A percentile compares a stretch with the other conserved stretches of the same genome.
phyloP scores from a whole-genome alignment of 92 coral and sea anemone genomes.

The Zoanthus solanderi region DNA sequence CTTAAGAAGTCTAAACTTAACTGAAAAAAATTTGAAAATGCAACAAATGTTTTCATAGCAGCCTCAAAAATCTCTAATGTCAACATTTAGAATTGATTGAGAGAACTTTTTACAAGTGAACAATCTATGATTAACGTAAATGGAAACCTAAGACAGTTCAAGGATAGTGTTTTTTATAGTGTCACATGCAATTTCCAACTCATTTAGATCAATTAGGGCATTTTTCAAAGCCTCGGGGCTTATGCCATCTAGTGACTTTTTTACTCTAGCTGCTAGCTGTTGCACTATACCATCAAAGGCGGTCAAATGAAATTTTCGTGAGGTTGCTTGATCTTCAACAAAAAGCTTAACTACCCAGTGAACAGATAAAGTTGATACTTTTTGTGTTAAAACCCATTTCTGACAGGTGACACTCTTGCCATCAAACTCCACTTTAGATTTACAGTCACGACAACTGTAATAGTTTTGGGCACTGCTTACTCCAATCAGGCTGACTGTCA shows the following conservation, averaged over 20 bases:
- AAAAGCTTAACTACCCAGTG: conserved; percentile 10
- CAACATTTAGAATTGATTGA: too few species aligned
- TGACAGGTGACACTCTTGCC: neutral
- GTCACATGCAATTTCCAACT: neutral
- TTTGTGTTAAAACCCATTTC: neutral
- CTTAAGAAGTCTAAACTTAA: too few species aligned
- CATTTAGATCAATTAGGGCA: neutral
- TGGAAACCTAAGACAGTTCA: neutral
- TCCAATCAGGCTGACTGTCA: too few species aligned
- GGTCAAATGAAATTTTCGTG: neutral
- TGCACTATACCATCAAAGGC: conserved; percentile 2
- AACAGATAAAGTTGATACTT: neutral
- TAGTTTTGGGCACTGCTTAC: too few species aligned
- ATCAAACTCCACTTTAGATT: neutral
- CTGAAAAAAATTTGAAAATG: too few species aligned
- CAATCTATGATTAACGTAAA: too few species aligned
- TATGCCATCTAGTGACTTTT: neutral
- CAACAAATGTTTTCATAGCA: too few species aligned
- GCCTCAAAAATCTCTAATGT: too few species aligned
- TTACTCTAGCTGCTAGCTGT: neutral
- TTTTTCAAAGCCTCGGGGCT: neutral
- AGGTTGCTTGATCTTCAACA: neutral
- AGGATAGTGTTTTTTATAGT: conserved; percentile 4
- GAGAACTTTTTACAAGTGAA: too few species aligned
- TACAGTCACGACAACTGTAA: neutral